Percentiles rank a stretch among this genome's conserved stretches.
These are phyloP conservation scores for Aurelia coerulea DNA, from an alignment of 30 jellyfish, hydroid and myxozoan species.

Conservation along the genomic window DNA sequence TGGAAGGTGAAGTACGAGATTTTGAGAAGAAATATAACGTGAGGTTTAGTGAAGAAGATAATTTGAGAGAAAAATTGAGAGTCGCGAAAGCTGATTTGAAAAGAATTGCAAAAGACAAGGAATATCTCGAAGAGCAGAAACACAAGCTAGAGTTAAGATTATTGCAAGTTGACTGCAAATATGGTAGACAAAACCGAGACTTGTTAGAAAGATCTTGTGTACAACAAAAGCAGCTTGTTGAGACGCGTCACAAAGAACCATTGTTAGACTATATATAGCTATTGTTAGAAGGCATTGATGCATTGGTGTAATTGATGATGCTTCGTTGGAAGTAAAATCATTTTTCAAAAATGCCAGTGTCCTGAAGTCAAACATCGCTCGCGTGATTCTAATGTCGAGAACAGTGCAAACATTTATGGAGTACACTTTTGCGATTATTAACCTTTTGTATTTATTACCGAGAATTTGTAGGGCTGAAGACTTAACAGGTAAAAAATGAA, in stretches of 20 bases:
- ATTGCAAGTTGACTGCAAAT: neutral
- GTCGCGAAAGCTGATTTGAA: neutral
- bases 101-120: slow-evolving; percentile 12
- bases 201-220: no score
- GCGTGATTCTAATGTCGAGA: no score
- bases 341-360: no score
- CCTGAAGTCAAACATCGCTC: no score
- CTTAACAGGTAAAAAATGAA: no score
- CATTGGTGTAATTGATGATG: no score
- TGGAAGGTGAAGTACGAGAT: slow-evolving; percentile 5
- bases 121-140: slow-evolving; percentile 16
- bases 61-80: slow-evolving; percentile 19
- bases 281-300: neutral
- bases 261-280: neutral
- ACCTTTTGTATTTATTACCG: no score
- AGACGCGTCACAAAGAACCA: neutral
- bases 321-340: no score
- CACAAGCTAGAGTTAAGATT: slow-evolving; percentile 13
- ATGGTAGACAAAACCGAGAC: neutral
- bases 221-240: neutral
- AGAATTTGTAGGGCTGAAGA: no score
- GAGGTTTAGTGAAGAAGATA: slow-evolving; percentile 2
- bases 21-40: slow-evolving; percentile 19
- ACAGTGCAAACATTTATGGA: no score
- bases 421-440: no score